These are phyloP conservation scores for Schizothorax lantsangensis DNA, from an alignment of 2,797 vertebrate species.

Conservation along the genomic window DNA sequence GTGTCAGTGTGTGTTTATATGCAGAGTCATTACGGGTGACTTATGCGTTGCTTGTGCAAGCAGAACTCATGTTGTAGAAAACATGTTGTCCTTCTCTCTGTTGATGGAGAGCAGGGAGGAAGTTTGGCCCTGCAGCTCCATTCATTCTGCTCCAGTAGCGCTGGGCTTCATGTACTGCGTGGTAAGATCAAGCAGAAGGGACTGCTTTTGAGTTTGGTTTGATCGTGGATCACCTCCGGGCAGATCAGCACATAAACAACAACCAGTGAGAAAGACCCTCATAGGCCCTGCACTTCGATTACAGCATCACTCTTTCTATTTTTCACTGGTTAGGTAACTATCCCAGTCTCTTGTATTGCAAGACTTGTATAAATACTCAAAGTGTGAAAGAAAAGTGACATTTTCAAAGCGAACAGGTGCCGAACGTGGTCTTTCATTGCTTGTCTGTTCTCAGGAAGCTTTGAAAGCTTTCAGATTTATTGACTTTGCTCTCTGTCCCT, in stretches of 20 bases:
- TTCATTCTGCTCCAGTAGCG: constrained; percentile 55
- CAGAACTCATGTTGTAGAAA: constrained; percentile 35
- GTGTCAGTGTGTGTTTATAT: constrained; percentile 46
- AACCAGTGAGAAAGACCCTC: constrained; percentile 36
- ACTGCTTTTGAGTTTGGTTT: constrained; percentile 44
- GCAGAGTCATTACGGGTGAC: constrained; percentile 41
- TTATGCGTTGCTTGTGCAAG: constrained; percentile 26
- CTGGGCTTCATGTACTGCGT: constrained; percentile 33
- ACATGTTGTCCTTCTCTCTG: constrained; percentile 30
- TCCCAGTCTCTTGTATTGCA: not conserved
- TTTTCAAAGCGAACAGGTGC: constrained; percentile 15
- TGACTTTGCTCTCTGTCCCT: not conserved
- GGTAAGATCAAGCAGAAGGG: constrained; percentile 46
- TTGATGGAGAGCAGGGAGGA: constrained; percentile 34
- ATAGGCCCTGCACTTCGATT: constrained; percentile 1
- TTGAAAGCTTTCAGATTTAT: constrained; percentile 1
- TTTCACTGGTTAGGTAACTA: constrained; percentile 43
- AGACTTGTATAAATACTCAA: constrained; percentile 27
- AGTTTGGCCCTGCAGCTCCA: constrained; percentile 35
- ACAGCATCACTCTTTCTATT: constrained; percentile 29
- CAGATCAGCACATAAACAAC: constrained; percentile 49
- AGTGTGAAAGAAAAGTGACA: constrained; percentile 40
- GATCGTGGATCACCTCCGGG: constrained; percentile 50
- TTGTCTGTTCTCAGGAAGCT: not conserved
- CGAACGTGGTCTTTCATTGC: not conserved